phyloP scores from a whole-genome alignment of 2,797 vertebrate genomes.

The Leuciscus waleckii region DNA sequence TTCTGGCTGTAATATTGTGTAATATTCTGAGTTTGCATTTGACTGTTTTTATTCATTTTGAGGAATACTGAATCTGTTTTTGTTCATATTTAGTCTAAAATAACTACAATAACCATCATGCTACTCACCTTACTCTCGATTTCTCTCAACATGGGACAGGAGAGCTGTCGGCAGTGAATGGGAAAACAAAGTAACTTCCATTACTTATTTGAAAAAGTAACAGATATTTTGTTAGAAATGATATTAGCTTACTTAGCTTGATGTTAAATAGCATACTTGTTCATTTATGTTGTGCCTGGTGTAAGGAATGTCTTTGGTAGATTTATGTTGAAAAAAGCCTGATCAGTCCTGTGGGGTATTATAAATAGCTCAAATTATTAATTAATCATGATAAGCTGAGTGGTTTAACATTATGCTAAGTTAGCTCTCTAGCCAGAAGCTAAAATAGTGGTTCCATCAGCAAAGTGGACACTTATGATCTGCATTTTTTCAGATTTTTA shows the following conservation, averaged over 20 bases:
- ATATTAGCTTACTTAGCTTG: not conserved
- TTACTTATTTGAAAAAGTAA: not conserved
- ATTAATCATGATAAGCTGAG: slow-evolving; percentile 31
- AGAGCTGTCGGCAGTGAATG: too few species aligned
- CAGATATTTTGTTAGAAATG: too few species aligned
- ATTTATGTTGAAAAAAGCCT: not conserved
- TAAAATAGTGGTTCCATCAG: slow-evolving; percentile 24
- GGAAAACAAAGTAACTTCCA: too few species aligned
- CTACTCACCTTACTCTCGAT: too few species aligned
- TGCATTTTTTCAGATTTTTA: slow-evolving; percentile 14
- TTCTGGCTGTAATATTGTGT: too few species aligned
- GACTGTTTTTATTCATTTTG: too few species aligned
- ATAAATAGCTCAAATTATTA: slow-evolving; percentile 29
- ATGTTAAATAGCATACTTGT: not conserved
- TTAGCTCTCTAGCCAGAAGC: slow-evolving; percentile 20
- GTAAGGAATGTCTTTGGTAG: not conserved
- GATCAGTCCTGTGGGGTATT: slow-evolving; percentile 1
- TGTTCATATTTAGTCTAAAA: too few species aligned
- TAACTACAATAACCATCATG: too few species aligned
- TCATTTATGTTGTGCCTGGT: not conserved
- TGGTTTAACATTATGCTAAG: slow-evolving; percentile 16
- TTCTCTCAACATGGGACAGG: too few species aligned
- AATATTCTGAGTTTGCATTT: too few species aligned
- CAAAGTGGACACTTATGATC: not conserved
- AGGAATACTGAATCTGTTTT: too few species aligned